phyloP scores from a whole-genome alignment of 2,113 vertebrate species.

The Dasyprocta punctata region DNA sequence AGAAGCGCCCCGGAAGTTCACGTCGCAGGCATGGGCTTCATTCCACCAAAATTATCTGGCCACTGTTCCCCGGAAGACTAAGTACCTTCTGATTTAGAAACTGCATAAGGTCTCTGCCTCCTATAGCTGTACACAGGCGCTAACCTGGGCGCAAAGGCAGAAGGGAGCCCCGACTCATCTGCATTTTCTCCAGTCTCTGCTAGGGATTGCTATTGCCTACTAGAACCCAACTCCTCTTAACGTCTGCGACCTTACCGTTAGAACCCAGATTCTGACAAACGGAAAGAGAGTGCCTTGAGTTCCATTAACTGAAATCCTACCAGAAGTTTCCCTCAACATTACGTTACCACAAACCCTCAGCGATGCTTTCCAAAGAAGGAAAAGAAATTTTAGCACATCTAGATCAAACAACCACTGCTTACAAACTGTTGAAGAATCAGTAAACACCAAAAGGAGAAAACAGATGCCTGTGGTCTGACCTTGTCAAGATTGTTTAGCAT shows the following conservation, averaged over 20 bases:
- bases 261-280: neutral
- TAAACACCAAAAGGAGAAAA: neutral
- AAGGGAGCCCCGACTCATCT: rapidly evolving
- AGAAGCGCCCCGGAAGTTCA: neutral
- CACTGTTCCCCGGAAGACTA: neutral
- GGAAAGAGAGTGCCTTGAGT: neutral
- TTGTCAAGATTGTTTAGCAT: neutral
- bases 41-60: neutral
- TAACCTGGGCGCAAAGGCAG: neutral
- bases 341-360: neutral
- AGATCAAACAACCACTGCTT: neutral
- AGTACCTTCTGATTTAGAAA: neutral
- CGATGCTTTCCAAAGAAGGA: neutral
- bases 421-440: neutral
- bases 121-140: neutral
- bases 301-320: neutral
- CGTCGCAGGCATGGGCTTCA: rapidly evolving
- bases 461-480: neutral
- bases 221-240: neutral
- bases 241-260: neutral
- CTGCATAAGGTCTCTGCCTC: neutral
- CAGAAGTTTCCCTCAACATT: neutral
- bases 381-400: neutral
- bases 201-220: too few relatives aligned
- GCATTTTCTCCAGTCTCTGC: neutral